A percentile compares a stretch with the other conserved stretches of the same genome.
Conservation (phyloP, 2,888 invertebrate species). For the Campopleginae sp. region DNA sequence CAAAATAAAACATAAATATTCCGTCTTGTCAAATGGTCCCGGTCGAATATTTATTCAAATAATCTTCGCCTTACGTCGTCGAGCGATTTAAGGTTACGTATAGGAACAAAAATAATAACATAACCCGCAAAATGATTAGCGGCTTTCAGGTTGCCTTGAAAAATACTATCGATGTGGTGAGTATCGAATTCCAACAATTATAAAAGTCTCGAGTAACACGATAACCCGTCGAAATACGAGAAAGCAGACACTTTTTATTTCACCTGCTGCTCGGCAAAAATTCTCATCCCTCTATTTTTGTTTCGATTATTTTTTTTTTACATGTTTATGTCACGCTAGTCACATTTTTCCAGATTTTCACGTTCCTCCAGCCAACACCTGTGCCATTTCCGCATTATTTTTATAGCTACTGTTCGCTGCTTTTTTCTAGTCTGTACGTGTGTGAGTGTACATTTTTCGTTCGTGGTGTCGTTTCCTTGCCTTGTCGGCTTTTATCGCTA, state of each 20-base stretch:
- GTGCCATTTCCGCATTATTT: conserved; percentile 47
- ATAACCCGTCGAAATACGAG: conserved; percentile 2
- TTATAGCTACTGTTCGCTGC: conserved; percentile 34
- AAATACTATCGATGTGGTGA: conserved; percentile 84
- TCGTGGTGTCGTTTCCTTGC: conserved; percentile 30
- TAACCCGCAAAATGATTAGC: conserved; percentile 79
- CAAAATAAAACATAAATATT: neutral
- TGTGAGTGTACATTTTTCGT: neutral
- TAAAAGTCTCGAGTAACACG: neutral
- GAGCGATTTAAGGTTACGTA: conserved; percentile 40
- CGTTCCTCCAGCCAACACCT: conserved; percentile 40
- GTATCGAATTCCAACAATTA: conserved; percentile 69
- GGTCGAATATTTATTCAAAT: conserved; percentile 33
- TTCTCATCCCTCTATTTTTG: conserved; percentile 13
- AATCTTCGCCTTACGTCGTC: neutral
- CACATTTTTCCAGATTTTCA: conserved; percentile 59
- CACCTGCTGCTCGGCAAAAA: neutral
- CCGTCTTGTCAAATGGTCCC: conserved; percentile 46
- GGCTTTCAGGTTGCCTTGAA: conserved; percentile 82
- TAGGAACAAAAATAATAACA: conserved; percentile 46
- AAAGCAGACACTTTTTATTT: conserved; percentile 13
- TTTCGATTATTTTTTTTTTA: neutral
- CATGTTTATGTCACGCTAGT: conserved; percentile 8
- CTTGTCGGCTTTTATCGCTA: conserved; percentile 20
- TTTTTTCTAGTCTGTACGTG: neutral